These are phyloP conservation scores for Tetragonula carbonaria DNA, from an alignment of 2,888 invertebrate genomes.

Conservation along the genomic window DNA sequence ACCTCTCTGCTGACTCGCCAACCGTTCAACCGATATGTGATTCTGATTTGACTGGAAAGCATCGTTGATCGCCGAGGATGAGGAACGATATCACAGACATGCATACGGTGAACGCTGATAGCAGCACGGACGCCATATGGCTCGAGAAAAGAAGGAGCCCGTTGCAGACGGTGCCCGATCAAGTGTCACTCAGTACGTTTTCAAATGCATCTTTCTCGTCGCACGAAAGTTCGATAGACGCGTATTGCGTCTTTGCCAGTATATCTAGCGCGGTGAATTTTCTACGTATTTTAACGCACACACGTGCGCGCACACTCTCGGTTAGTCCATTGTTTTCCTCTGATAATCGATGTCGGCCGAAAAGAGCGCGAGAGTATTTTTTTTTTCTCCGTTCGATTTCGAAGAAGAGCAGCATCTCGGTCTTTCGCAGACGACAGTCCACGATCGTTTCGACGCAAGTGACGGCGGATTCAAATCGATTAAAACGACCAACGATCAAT, in stretches of 20 bases:
- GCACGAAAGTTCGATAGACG: conserved; percentile 23
- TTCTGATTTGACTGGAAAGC: conserved; percentile 36
- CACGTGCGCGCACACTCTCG: conserved; percentile 12
- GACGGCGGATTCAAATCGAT: not conserved
- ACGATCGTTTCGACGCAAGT: not conserved
- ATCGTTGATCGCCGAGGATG: conserved; percentile 56
- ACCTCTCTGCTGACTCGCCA: conserved; percentile 53
- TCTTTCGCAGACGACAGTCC: not conserved
- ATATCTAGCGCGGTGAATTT: conserved; percentile 5
- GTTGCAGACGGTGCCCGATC: conserved; percentile 65
- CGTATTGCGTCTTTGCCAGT: conserved; percentile 20
- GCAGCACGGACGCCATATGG: conserved; percentile 73
- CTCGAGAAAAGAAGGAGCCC: conserved; percentile 70
- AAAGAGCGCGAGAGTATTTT: conserved; percentile 45
- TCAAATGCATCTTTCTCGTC: conserved; percentile 49
- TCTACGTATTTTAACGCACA: not conserved
- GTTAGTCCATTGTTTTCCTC: conserved; percentile 28
- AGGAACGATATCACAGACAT: conserved; percentile 70
- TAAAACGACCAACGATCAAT: conserved; percentile 31
- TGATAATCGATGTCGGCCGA: conserved; percentile 30
- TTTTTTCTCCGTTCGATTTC: not conserved
- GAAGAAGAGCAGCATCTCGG: not conserved
- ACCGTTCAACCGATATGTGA: conserved; percentile 62
- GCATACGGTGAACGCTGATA: conserved; percentile 69
- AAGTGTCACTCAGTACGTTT: conserved; percentile 69